A percentile compares a stretch with the other conserved stretches of the same genome.
Conservation (phyloP, 2,113 vertebrate genomes). For the Ptilonorhynchus violaceus region DNA sequence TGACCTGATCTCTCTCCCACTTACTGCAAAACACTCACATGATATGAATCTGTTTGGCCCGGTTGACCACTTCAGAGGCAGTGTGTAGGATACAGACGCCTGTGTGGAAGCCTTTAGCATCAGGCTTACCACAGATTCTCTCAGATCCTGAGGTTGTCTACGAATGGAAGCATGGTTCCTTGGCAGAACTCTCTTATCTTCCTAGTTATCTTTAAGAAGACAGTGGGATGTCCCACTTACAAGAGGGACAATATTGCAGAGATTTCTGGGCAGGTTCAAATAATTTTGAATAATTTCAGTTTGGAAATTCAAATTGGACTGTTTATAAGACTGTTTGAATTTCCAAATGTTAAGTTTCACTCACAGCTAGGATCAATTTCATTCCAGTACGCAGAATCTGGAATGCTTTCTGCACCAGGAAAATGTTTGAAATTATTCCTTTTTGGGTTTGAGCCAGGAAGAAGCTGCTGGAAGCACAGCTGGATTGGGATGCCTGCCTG, state of each 20-base stretch:
- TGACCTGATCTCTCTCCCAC: slow-evolving; percentile 14
- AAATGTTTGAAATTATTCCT: not conserved
- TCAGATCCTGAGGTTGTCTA: not conserved
- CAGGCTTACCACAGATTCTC: not conserved
- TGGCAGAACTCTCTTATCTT: not conserved
- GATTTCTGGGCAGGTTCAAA: not conserved
- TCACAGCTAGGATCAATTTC: not conserved
- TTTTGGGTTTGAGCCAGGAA: not conserved
- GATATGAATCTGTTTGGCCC: not conserved
- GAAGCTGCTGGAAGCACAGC: slow-evolving; percentile 30
- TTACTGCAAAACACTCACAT: not conserved
- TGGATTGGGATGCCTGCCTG: not conserved
- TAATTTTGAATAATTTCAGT: not conserved
- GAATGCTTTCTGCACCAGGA: not conserved
- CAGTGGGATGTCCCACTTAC: not conserved
- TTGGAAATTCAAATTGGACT: not conserved
- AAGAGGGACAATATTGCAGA: not conserved
- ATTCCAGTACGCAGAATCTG: not conserved
- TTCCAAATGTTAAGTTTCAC: not conserved
- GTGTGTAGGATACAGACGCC: slow-evolving; percentile 2
- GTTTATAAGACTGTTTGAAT: not conserved
- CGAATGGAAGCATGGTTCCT: not conserved
- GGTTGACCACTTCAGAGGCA: slow-evolving; percentile 47
- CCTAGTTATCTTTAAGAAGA: not conserved
- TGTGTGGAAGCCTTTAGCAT: not conserved